Evolutionary conservation across 2,797 vertebrate genomes (phyloP).

Genomic region (Mareca strepera): DNA sequence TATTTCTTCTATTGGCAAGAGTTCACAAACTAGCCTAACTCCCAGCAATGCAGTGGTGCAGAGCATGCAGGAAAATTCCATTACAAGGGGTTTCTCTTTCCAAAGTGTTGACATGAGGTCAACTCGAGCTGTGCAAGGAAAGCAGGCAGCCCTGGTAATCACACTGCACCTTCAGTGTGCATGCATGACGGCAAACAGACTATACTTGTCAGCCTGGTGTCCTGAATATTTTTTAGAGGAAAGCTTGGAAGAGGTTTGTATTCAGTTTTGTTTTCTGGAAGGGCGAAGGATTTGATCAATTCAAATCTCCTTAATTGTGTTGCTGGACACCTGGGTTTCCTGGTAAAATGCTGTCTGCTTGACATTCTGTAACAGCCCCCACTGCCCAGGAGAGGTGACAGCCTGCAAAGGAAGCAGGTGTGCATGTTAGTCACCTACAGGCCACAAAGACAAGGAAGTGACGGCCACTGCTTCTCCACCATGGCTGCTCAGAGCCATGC

Average conservation of each 20-base stretch:
- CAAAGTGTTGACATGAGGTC: background rate
- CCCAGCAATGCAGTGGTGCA: background rate
- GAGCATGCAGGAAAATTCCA: background rate
- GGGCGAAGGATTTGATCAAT: background rate
- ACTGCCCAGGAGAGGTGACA: background rate
- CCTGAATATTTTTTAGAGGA: background rate
- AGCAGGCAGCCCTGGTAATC: background rate
- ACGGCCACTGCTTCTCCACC: background rate
- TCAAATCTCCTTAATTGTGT: background rate
- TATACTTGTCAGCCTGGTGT: background rate
- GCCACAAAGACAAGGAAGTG: constrained; percentile 31
- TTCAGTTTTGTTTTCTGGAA: background rate
- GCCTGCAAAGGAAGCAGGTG: constrained; percentile 44
- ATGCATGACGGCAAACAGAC: background rate
- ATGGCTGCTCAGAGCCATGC: background rate
- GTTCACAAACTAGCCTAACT: background rate
- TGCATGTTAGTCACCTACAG: background rate
- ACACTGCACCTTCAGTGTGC: background rate
- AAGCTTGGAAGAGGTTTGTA: background rate
- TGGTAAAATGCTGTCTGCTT: background rate
- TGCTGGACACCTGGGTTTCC: constrained; percentile 42
- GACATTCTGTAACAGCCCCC: background rate
- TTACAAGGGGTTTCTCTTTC: background rate
- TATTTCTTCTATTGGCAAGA: background rate
- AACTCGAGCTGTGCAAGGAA: accelerated